These are phyloP conservation scores for Bilobella aurantiaca DNA, from an alignment of 1,140 invertebrate genomes.

Conservation along the genomic window DNA sequence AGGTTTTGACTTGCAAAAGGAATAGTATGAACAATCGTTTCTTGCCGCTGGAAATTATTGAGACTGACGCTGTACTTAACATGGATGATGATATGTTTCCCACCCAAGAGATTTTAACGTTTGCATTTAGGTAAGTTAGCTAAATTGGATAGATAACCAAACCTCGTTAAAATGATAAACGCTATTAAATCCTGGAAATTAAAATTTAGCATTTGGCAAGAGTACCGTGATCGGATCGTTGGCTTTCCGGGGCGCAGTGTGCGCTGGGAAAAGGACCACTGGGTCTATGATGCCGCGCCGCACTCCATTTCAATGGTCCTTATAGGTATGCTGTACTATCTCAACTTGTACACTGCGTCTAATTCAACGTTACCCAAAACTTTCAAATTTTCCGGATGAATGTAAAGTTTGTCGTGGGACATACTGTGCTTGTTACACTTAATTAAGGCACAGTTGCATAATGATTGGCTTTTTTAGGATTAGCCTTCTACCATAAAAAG, in stretches of 20 bases:
- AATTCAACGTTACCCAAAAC: no score
- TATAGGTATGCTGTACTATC: conserved; percentile 67
- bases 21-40: conserved; percentile 98
- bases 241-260: conserved; percentile 97
- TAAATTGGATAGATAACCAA: neutral
- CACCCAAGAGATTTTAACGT: conserved; percentile 95
- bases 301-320: conserved; percentile 98
- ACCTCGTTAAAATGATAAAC: neutral
- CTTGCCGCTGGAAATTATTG: conserved; percentile 84
- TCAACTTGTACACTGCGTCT: no score
- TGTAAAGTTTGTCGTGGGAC: no score
- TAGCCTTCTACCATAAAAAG: conserved; percentile 95
- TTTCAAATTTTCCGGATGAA: no score
- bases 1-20: conserved; percentile 69
- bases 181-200: conserved; percentile 11
- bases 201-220: conserved; percentile 87
- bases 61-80: conserved; percentile 94
- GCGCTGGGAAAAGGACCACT: conserved; percentile 90
- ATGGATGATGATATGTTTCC: conserved; percentile 97
- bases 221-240: conserved; percentile 89
- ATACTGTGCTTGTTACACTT: no score
- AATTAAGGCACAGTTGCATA: neutral
- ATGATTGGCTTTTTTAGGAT: conserved; percentile 43
- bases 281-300: conserved; percentile 98
- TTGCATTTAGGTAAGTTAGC: conserved; percentile 72